A percentile compares a stretch with the other conserved stretches of the same genome.
phyloP scores from a whole-genome alignment of 2,797 vertebrate species.

The Rhadinocentrus ornatus region DNA sequence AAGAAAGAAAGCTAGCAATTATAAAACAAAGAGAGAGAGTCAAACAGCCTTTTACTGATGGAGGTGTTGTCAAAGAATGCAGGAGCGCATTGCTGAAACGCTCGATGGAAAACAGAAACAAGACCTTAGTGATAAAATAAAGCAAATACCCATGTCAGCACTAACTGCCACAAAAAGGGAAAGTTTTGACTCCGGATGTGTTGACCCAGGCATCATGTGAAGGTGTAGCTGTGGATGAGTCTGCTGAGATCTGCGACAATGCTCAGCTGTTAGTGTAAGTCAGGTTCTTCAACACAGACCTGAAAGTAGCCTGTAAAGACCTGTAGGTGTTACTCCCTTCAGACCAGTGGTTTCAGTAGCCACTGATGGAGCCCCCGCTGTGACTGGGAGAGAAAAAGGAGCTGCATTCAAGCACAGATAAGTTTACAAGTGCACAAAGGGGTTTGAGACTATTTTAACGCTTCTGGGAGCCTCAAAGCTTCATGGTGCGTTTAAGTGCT shows the following conservation, averaged over 20 bases:
- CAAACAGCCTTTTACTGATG: conserved; percentile 15
- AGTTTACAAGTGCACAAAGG: no score
- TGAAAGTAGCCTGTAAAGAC: background rate
- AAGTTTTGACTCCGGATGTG: conserved; percentile 18
- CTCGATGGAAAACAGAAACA: conserved; percentile 41
- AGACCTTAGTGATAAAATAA: conserved; percentile 33
- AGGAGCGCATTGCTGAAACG: conserved; percentile 17
- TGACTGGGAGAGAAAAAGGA: background rate
- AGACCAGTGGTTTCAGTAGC: background rate
- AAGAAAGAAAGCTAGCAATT: no score
- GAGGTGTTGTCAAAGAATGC: conserved; percentile 21
- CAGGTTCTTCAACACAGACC: no score
- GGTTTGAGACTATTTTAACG: no score
- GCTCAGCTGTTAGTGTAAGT: no score
- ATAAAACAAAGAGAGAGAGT: no score
- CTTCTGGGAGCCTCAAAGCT: no score
- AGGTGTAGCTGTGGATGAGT: background rate
- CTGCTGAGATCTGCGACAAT: background rate
- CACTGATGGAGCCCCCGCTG: background rate
- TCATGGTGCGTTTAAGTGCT: no score
- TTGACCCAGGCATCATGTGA: background rate
- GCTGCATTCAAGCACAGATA: background rate
- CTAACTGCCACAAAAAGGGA: conserved; percentile 21
- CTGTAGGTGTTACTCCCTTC: background rate
- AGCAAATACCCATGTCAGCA: conserved; percentile 43